phyloP scores from a whole-genome alignment of 2,888 invertebrate genomes.

The Elmis aenea region DNA sequence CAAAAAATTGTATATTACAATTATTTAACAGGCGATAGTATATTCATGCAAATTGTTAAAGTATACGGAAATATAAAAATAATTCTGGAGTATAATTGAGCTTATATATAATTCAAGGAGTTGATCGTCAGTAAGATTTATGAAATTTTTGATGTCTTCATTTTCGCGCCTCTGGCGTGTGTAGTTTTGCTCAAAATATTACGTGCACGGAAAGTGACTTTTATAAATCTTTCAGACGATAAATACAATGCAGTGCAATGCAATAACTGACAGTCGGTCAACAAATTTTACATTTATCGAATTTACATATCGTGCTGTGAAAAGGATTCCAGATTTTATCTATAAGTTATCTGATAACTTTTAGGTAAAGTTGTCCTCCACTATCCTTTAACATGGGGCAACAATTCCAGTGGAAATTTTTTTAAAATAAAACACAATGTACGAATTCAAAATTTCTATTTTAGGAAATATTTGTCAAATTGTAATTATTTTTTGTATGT shows the following conservation, averaged over 20 bases:
- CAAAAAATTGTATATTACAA: no score
- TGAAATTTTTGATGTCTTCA: no score
- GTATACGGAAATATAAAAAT: no score
- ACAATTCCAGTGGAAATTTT: constrained; percentile 31
- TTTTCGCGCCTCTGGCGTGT: no score
- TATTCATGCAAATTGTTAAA: no score
- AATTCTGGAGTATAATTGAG: no score
- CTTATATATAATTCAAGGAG: no score
- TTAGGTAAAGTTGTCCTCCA: constrained; percentile 19
- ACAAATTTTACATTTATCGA: constrained; percentile 35
- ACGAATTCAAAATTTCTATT: constrained; percentile 18
- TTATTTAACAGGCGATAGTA: no score
- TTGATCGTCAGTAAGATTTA: no score
- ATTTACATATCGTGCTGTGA: constrained; percentile 47
- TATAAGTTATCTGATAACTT: constrained; percentile 12
- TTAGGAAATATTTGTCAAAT: constrained; percentile 16
- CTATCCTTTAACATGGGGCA: constrained; percentile 29
- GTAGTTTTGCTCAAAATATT: no score
- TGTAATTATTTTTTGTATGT: constrained; percentile 26
- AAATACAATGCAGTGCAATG: constrained; percentile 38
- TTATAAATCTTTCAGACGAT: no score
- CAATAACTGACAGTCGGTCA: constrained; percentile 31
- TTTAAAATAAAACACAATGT: constrained; percentile 14
- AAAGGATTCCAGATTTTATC: constrained; percentile 25
- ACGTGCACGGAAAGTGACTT: no score